Evolutionary conservation across 2,113 vertebrate genomes (phyloP).

Genomic region (Marmota monax): DNA sequence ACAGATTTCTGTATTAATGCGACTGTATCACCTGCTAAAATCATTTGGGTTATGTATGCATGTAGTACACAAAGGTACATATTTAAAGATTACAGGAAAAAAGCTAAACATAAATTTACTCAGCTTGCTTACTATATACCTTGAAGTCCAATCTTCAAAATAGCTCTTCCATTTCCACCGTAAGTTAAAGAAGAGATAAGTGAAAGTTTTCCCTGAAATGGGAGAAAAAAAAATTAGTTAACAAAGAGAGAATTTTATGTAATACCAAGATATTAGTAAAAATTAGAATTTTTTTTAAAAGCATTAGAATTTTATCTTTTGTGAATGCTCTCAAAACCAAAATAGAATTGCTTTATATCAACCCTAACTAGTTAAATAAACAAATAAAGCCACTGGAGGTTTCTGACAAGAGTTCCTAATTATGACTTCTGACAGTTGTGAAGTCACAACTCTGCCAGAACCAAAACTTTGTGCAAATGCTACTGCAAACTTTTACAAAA

Average conservation of each 20-base stretch:
- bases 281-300: background rate
- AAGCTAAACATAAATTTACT: background rate
- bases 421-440: background rate
- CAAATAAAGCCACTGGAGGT: background rate
- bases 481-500: background rate
- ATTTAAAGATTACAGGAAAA: background rate
- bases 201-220: constrained; percentile 84
- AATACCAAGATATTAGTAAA: background rate
- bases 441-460: background rate
- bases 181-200: constrained; percentile 81
- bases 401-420: too few relatives aligned
- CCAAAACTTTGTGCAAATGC: background rate
- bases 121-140: constrained; percentile 79
- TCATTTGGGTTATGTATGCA: background rate
- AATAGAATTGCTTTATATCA: background rate
- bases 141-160: constrained; percentile 86
- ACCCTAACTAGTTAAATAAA: background rate
- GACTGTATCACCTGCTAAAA: background rate
- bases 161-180: constrained; percentile 78
- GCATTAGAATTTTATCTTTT: background rate
- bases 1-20: background rate
- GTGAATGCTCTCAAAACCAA: background rate
- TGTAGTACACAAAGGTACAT: background rate
- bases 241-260: background rate
- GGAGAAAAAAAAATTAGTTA: background rate